phyloP scores from a whole-genome alignment of 1,140 invertebrate species.

The Plutomurus gul region DNA sequence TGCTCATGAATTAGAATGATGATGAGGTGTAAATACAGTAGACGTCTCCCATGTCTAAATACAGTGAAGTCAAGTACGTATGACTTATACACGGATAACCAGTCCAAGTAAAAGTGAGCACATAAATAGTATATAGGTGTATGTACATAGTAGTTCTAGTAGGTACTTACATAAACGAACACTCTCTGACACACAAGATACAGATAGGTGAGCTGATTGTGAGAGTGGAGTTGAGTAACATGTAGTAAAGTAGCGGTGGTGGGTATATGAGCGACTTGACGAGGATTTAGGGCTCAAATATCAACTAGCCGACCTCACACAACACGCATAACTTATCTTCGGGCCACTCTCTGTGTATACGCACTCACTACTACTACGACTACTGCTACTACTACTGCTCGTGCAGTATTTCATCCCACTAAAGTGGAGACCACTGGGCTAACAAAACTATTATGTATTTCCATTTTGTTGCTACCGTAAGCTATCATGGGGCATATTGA shows the following conservation, averaged over 20 bases:
- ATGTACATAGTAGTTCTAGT: background rate
- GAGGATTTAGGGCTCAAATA: conserved; percentile 16
- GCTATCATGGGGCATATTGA: background rate
- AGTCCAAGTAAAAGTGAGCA: background rate
- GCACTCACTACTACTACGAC: background rate
- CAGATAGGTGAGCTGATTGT: background rate
- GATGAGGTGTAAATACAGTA: conserved; percentile 23
- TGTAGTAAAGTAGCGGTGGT: background rate
- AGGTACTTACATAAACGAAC: background rate
- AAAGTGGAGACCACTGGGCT: no score
- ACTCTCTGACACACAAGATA: background rate
- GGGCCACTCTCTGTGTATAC: background rate
- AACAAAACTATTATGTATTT: background rate
- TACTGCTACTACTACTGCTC: background rate
- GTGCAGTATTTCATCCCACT: no score
- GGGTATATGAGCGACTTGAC: conserved; percentile 10
- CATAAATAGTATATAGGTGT: no score
- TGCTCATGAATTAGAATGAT: conserved; percentile 18
- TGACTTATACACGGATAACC: no score
- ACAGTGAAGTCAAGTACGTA: no score
- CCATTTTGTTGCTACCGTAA: background rate
- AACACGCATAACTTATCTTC: conserved; percentile 11
- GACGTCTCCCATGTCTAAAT: no score
- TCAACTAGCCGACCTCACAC: conserved; percentile 21
- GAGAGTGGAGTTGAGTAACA: background rate